Conservation (phyloP, 1,140 invertebrate species). For the Scaptomyza pallida region DNA sequence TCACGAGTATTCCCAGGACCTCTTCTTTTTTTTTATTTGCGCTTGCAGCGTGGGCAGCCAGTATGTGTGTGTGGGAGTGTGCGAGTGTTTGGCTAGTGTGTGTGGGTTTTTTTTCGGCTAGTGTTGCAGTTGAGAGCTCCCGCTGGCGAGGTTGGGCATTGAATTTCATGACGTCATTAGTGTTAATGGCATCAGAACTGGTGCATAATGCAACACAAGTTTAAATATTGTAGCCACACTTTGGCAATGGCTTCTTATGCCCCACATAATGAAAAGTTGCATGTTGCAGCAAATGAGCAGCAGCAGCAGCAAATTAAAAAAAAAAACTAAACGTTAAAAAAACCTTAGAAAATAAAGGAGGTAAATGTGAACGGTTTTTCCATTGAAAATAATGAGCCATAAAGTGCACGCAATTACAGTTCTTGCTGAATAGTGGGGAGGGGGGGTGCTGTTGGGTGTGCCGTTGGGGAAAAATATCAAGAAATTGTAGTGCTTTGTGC, state of each 20-base stretch:
- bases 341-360: not conserved
- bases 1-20: not conserved
- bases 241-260: slow-evolving; percentile 47
- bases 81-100: slow-evolving; percentile 1
- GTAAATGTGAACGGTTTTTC: slow-evolving; percentile 46
- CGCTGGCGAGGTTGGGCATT: slow-evolving; percentile 50
- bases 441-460: not conserved
- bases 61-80: not conserved
- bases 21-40: not conserved
- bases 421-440: not conserved
- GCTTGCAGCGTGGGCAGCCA: slow-evolving; percentile 15
- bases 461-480: slow-evolving; percentile 8
- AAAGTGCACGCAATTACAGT: slow-evolving; percentile 66
- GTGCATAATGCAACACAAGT: slow-evolving; percentile 63
- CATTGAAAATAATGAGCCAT: slow-evolving; percentile 72
- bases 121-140: slow-evolving; percentile 11
- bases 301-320: slow-evolving; percentile 4
- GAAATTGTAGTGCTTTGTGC: slow-evolving; percentile 34
- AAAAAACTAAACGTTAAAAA: not conserved
- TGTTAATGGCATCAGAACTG: slow-evolving; percentile 65
- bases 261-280: slow-evolving; percentile 64
- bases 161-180: slow-evolving; percentile 76
- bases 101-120: slow-evolving; percentile 4
- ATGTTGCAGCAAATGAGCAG: slow-evolving; percentile 52
- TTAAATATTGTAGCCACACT: slow-evolving; percentile 64